These are phyloP conservation scores for Propithecus coquereli DNA, from an alignment of 2,113 vertebrate genomes.

Conservation along the genomic window DNA sequence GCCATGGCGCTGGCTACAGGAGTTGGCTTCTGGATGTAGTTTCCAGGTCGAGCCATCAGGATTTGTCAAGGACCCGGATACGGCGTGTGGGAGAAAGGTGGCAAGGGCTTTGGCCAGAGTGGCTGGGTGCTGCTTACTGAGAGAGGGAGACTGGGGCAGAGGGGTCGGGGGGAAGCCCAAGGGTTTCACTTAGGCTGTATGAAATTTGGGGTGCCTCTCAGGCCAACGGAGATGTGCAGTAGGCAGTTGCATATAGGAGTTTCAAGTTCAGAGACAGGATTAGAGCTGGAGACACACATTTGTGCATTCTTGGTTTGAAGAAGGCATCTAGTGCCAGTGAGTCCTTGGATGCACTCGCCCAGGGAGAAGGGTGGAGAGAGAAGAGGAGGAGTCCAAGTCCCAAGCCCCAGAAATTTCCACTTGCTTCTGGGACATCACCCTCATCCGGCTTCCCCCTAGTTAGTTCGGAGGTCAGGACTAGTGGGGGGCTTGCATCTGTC, in stretches of 20 bases:
- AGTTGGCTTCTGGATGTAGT: neutral
- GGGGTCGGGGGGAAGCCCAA: neutral
- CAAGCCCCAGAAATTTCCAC: neutral
- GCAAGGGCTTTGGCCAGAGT: neutral
- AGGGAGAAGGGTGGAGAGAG: neutral
- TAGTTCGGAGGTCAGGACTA: neutral
- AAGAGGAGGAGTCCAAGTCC: neutral
- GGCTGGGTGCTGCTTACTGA: neutral
- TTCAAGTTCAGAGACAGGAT: neutral
- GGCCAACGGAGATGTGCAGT: neutral
- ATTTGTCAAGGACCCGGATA: neutral
- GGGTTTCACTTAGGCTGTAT: neutral
- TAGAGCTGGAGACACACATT: neutral
- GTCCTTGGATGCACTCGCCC: neutral
- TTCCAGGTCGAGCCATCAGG: neutral
- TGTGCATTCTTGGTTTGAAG: neutral
- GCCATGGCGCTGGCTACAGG: neutral
- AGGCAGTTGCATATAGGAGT: neutral
- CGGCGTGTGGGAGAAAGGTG: neutral
- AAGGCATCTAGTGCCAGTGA: too few species aligned
- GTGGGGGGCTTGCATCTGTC: neutral
- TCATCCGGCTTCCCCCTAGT: neutral
- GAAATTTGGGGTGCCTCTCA: neutral
- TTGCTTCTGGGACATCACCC: neutral
- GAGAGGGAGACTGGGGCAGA: neutral